Percentiles rank a stretch among this genome's conserved stretches.
These are phyloP conservation scores for Rotaria sp. DNA, from an alignment of 2,888 invertebrate species.

Conservation along the genomic window DNA sequence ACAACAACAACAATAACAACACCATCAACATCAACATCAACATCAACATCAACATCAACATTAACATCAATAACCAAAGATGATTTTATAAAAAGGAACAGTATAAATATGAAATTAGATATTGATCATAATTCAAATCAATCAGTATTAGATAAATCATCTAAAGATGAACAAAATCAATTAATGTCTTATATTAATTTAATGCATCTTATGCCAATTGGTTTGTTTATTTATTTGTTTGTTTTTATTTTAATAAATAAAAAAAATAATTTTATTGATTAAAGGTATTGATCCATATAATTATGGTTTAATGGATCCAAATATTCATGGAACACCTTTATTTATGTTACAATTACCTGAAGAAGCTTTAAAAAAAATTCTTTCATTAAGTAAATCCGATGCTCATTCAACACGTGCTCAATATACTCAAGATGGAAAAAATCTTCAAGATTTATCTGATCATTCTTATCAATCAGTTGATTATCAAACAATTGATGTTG, in stretches of 20 bases:
- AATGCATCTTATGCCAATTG: slow-evolving; percentile 18
- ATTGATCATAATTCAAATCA: not conserved
- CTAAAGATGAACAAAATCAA: slow-evolving; percentile 3
- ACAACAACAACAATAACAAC: not conserved
- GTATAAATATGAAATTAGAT: slow-evolving; percentile 5
- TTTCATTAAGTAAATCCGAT: not conserved
- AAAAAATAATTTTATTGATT: too few species aligned
- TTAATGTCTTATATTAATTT: slow-evolving; percentile 3
- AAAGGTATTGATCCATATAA: slow-evolving; percentile 15
- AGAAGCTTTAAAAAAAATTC: not conserved
- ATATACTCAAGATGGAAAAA: slow-evolving; percentile 26
- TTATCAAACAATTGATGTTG: slow-evolving; percentile 12
- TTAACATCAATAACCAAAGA: not conserved
- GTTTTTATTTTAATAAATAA: not conserved
- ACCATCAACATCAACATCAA: too few species aligned
- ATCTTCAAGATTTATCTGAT: not conserved
- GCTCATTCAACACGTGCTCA: not conserved
- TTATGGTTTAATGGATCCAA: not conserved
- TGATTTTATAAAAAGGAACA: not conserved
- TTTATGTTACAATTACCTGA: slow-evolving; percentile 21
- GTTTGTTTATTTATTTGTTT: not conserved
- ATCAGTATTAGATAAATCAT: not conserved
- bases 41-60: too few species aligned
- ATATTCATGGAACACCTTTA: not conserved
- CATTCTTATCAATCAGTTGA: not conserved